Evolutionary conservation across 2,113 vertebrate genomes (phyloP).

Genomic region (Calyptommatus sinebrachiatus): DNA sequence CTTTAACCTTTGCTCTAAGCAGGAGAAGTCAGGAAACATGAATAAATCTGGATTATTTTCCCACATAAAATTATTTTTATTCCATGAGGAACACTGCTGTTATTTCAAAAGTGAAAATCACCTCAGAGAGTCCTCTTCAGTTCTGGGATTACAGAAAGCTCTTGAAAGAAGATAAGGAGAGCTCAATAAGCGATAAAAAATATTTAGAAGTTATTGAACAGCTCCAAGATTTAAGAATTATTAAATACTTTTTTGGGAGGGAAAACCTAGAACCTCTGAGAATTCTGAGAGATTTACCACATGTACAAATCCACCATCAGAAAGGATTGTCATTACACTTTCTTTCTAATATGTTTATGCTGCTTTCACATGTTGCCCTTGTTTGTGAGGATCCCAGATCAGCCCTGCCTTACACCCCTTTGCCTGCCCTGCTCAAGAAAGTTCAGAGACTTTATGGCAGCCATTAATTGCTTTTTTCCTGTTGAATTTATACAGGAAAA

Average conservation of each 20-base stretch:
- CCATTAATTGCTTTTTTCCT: no score
- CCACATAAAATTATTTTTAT: neutral
- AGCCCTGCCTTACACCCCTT: no score
- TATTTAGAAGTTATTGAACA: neutral
- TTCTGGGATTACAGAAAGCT: neutral
- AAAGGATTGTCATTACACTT: no score
- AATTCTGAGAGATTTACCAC: neutral
- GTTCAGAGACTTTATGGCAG: no score
- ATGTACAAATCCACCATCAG: no score
- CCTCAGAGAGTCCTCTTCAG: neutral
- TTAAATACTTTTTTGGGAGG: neutral
- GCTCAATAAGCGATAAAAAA: neutral
- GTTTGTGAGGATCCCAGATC: no score
- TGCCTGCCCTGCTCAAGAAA: no score
- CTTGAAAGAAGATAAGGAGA: neutral
- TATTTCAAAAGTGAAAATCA: neutral
- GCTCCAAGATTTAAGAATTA: neutral
- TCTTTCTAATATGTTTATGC: no score
- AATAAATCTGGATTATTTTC: constrained; percentile 19
- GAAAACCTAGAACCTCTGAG: neutral
- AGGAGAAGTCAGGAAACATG: constrained; percentile 4
- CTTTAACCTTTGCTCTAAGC: neutral
- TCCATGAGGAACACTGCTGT: neutral
- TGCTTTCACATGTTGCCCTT: no score
- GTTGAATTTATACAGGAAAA: no score